Evolutionary conservation across 2,113 vertebrate genomes (phyloP).

Genomic region (Myanophis thanlyinensis): DNA sequence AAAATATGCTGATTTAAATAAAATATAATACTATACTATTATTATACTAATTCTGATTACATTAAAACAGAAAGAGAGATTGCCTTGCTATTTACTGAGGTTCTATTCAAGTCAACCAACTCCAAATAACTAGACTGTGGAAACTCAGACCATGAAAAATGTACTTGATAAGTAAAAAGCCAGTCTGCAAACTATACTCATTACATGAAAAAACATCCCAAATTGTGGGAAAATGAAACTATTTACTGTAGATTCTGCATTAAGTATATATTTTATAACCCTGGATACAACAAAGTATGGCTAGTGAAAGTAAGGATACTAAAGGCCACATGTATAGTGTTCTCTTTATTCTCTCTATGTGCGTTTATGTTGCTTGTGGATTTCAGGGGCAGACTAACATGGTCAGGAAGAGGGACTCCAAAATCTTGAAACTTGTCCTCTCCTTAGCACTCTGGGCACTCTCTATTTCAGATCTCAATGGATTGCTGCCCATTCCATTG

Average conservation of each 20-base stretch:
- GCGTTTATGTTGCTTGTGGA: neutral
- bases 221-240: neutral
- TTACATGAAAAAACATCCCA: neutral
- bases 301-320: neutral
- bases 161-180: neutral
- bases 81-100: neutral
- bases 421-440: neutral
- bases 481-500: neutral
- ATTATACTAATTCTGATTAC: neutral
- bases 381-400: neutral
- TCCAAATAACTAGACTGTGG: neutral
- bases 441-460: neutral
- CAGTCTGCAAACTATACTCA: neutral
- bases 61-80: neutral
- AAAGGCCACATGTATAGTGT: neutral
- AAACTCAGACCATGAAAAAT: neutral
- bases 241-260: neutral
- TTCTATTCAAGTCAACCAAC: neutral
- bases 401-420: neutral
- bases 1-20: neutral
- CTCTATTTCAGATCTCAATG: neutral
- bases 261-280: neutral
- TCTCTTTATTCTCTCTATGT: neutral
- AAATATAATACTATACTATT: neutral
- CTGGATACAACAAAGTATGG: neutral